Percentiles rank a stretch among this genome's conserved stretches.
These are phyloP conservation scores for Chrysolina americana DNA, from an alignment of 2,888 invertebrate species.

Conservation along the genomic window DNA sequence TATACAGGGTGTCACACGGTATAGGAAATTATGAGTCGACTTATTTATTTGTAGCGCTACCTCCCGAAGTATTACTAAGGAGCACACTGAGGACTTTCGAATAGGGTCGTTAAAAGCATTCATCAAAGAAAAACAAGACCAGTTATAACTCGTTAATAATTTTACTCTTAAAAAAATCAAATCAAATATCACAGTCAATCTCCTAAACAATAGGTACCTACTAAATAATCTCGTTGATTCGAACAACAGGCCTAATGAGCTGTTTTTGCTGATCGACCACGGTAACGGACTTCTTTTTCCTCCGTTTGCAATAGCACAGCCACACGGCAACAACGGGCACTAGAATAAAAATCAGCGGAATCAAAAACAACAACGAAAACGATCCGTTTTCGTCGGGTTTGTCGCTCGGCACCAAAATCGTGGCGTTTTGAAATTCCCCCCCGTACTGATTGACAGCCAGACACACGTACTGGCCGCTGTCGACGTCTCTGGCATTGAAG, in stretches of 20 bases:
- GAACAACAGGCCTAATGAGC: constrained; percentile 49
- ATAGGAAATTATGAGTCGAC: no score
- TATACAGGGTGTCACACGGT: no score
- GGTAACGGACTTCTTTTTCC: constrained; percentile 52
- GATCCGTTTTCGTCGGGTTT: constrained; percentile 52
- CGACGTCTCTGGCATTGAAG: constrained; percentile 60
- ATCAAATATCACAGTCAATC: constrained; percentile 26
- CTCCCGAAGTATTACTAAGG: no score
- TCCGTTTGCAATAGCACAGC: constrained; percentile 63
- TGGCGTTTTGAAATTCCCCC: constrained; percentile 60
- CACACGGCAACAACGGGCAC: constrained; percentile 63
- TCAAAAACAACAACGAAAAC: constrained; percentile 63
- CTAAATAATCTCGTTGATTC: constrained; percentile 41
- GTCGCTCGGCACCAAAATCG: constrained; percentile 56
- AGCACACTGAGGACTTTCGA: no score
- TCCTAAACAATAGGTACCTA: constrained; percentile 35
- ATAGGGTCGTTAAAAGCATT: no score
- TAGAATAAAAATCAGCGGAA: constrained; percentile 62
- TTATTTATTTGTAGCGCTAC: no score
- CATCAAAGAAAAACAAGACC: not conserved
- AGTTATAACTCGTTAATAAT: constrained; percentile 18
- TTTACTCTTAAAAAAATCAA: constrained; percentile 22
- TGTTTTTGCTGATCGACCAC: constrained; percentile 53
- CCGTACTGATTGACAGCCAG: constrained; percentile 63
- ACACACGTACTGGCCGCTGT: constrained; percentile 65